Evolutionary conservation across 2,797 vertebrate species (phyloP), one percentile per base, ranked within the genome.

Genomic region (Gymnoscopelus microlampas): DNA sequence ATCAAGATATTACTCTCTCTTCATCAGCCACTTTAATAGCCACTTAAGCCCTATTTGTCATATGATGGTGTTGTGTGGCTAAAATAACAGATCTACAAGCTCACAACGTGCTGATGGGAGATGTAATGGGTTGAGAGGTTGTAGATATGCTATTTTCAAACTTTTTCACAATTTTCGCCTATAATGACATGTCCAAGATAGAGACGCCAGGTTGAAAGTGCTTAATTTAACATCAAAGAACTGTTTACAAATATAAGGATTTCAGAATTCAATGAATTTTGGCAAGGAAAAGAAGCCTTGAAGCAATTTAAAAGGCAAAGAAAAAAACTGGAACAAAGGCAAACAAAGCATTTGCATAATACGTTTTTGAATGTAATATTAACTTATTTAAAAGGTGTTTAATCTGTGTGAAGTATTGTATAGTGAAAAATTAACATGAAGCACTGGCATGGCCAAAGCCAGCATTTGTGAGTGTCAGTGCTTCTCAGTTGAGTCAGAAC

Each of bases 1-100:
- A 73, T 65, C 74, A 12, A 79, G 78, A 87, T 84, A 77, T 78
- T 61, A 58, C 71, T 68, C 12, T 26, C 63, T 74, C 68, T 85
- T 74, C 63, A 74, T 77, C 77, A 73, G 71, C 14, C 12, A 69
- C 60, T 9, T 44, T 44, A 9, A 44, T 44, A 10, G 39, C 39
- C 39, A 44, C 39, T 44, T 9, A 44, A 9, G 39, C 8, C 39
- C 39, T 44, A 44, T 44, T 44, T 44, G 39, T 44, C 8, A 7
- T 44, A 44, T 44, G 8, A 8, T 44, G 39, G 39, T 44, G 7
- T 2, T 7, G 9, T 44, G 39, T 44, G 39, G 39, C 7, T 44
- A 29, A 29, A 29, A 29, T 29, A 29, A 1, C 2, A 44, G 39
- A 44, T 44, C 9, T 2, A 44, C 39, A 9, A 44, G 39, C 39